These are phyloP conservation scores for Drosophila mulleri DNA, from an alignment of 2,888 invertebrate species.

Conservation along the genomic window DNA sequence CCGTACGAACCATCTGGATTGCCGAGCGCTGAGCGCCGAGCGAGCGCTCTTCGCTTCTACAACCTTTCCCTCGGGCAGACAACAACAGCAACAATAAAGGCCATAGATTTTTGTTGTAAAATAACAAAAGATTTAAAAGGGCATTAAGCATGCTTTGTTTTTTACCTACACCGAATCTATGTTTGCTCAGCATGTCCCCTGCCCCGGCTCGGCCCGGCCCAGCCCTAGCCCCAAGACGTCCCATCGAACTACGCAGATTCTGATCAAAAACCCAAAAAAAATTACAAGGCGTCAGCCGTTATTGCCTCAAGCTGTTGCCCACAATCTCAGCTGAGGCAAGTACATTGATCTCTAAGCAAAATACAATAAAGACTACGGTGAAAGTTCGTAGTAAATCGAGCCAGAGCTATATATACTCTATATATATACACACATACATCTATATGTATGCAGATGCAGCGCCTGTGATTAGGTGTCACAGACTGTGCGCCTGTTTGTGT, in stretches of 20 bases:
- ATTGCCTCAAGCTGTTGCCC: constrained; percentile 56
- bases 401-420: constrained; percentile 19
- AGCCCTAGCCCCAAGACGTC: background rate
- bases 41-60: constrained; percentile 38
- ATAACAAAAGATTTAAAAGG: constrained; percentile 81
- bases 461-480: constrained; percentile 63
- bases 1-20: constrained; percentile 80
- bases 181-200: constrained; percentile 35
- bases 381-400: constrained; percentile 52
- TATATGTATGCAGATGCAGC: constrained; percentile 60
- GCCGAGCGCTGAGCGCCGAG: constrained; percentile 54
- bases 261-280: constrained; percentile 37
- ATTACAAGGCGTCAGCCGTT: constrained; percentile 63
- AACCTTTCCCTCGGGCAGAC: constrained; percentile 57
- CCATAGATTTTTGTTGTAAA: constrained; percentile 77
- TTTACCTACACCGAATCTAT: constrained; percentile 59
- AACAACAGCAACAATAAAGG: constrained; percentile 30
- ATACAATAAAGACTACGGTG: constrained; percentile 43
- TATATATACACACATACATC: background rate
- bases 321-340: constrained; percentile 51
- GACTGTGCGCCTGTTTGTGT: constrained; percentile 1
- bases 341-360: constrained; percentile 61
- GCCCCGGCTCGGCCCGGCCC: background rate
- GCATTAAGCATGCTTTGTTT: constrained; percentile 77
- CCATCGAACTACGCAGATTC: constrained; percentile 41